phyloP scores from a whole-genome alignment of 2,888 invertebrate genomes.

The Papilio gigon region DNA sequence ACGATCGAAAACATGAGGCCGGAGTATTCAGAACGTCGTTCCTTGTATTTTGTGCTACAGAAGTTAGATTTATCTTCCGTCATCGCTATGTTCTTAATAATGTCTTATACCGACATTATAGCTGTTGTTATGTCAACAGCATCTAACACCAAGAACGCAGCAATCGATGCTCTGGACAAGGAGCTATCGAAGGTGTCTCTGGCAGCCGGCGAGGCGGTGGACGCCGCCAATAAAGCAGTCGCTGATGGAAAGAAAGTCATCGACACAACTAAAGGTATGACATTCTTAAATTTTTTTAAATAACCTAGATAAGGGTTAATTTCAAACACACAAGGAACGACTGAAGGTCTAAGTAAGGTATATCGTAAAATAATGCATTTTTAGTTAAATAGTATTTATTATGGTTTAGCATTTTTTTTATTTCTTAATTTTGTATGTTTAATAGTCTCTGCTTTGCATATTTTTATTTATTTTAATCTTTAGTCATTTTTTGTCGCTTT shows the following conservation, averaged over 20 bases:
- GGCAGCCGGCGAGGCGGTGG: slow-evolving; percentile 76
- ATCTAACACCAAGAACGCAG: slow-evolving; percentile 72
- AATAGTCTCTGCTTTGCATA: background rate
- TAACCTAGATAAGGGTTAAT: too few relatives aligned
- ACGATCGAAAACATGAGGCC: too few relatives aligned
- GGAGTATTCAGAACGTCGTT: too few relatives aligned
- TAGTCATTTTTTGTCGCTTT: slow-evolving; percentile 38
- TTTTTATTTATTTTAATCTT: slow-evolving; percentile 41
- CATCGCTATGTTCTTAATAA: too few relatives aligned
- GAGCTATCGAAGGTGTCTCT: slow-evolving; percentile 77
- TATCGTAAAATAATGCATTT: too few relatives aligned
- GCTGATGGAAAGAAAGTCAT: slow-evolving; percentile 78
- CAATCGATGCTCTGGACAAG: slow-evolving; percentile 80
- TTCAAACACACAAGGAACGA: too few relatives aligned
- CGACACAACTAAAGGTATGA: slow-evolving; percentile 74
- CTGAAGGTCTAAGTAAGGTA: too few relatives aligned
- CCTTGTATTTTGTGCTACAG: too few relatives aligned
- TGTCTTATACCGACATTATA: too few relatives aligned
- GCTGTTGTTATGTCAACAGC: slow-evolving; percentile 54
- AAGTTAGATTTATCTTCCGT: too few relatives aligned
- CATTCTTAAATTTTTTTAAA: slow-evolving; percentile 7
- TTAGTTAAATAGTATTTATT: too few relatives aligned
- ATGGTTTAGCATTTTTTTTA: slow-evolving; percentile 35
- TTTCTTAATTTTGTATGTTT: background rate
- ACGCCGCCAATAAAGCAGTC: slow-evolving; percentile 71